Evolutionary conservation across 2,113 vertebrate genomes (phyloP), one percentile per base, ranked within the genome.

Genomic region (Microcebus griseorufus): DNA sequence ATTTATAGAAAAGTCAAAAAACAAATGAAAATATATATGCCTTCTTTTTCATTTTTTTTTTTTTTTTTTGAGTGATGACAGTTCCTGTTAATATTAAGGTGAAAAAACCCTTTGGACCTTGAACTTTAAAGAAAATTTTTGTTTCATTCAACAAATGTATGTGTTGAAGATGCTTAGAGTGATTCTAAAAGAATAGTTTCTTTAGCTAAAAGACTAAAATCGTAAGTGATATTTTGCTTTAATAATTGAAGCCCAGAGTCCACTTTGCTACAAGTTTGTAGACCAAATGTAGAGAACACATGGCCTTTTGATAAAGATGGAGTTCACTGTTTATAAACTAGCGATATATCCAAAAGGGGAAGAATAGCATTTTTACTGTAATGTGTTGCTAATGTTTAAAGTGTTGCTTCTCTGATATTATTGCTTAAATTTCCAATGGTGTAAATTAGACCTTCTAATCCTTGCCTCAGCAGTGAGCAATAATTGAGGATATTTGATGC

Each of bases 381-480:
- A 96, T 89, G 32, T 80, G 53, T 58, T 94, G 93, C 64, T 88
- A 65, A 72, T 87, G 37, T 94, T 95, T 93, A 89, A 91, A 93
- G 78, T 75, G 64, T 87, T 83, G 64, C 85, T 96, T 95, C 97
- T 89, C 72, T 93, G 79, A 94, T 90, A 78, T 60, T 83, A 80
- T 94, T 93, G 81, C 82, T 92, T 91, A 85, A 94, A 93, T 97
- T 97, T 94, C 86, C 93, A 60, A 0, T 94, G 55, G 79, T 84
- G 88, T 91, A 94, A 97, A 88, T 97, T 93, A 97, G 94, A 87
- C 82, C 82, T 81, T 97, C 55, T 95, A 88, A 96, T 95, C 82
- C n/a, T 96, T 96, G 85, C 69, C 70, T 95, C 72, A 64, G 83
- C 93, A 58, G 37, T 90, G 88, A 96, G 72, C 70, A 88, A 79